Base-by-base conservation (phyloP, 2,888 invertebrate species). In the Odontocerum albicorne region DNA sequence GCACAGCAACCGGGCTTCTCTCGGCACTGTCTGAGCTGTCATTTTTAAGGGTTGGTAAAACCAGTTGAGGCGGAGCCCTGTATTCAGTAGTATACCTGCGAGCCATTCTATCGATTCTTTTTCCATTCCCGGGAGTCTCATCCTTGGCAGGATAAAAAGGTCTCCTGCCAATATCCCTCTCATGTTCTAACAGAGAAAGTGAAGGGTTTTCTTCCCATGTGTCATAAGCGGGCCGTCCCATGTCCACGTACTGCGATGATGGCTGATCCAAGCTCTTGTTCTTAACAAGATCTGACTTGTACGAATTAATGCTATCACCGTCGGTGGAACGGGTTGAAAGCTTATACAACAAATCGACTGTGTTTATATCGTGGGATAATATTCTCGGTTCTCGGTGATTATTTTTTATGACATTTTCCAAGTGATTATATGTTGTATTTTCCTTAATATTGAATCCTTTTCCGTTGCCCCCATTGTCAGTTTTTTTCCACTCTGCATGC, bases 11-110 rank as follows among this genome's bases (percentile, higher is more conserved):
- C 1, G 60, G 60, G 35, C 54, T 55, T n/a, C 49, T 49, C 33
- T 60, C 59, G 6, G 47, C 56, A 36, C 60, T 60, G 32, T 57
- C 57, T 1, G 55, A 51, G 17, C 57, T 52, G 38, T 60, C 60
- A 15, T 60, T 50, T 40, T 43, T 54, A 2, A 60, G 27, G 1
- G 54, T 49, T 3, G 57, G 60, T 22, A 60, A 21, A n/a, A 38
- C 49, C 8, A 60, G 36, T 20, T 57, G 54, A 15, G 54, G 51
- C 6, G 60, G 60, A 4, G 55, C 57, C 15, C 60, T 22, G 19
- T 60, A 60, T 32, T 60, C 60, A 4, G 60, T 60, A 10, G 60
- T 60, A 44, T 57, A 57, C n/a, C 60, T 47, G 15, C 54, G 17
- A 12, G 36, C 17, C 43, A 54, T 54, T 10, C 32, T 43, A 8